Conservation (phyloP, 2,888 invertebrate species). For the Drosophila subquinaria region DNA sequence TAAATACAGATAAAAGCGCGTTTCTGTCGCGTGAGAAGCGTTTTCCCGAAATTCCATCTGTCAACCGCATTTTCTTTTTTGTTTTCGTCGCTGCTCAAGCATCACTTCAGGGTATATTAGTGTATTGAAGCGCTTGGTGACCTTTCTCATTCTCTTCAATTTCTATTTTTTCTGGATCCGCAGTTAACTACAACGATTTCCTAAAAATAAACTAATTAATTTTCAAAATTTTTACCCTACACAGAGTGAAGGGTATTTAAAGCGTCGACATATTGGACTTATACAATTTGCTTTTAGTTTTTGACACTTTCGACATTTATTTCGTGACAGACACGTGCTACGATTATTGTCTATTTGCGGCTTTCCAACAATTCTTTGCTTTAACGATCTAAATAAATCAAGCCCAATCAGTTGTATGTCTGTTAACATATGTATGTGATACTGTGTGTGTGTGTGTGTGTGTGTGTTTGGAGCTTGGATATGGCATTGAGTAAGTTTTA, state of each 20-base stretch:
- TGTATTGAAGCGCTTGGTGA: background rate
- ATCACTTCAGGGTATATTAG: background rate
- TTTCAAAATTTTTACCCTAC: background rate
- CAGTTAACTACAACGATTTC: background rate
- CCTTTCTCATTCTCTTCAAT: too few species aligned
- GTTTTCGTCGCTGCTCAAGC: background rate
- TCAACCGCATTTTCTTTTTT: conserved; percentile 13
- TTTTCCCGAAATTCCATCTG: conserved; percentile 32
- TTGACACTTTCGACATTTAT: conserved; percentile 19
- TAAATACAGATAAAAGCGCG: conserved; percentile 12
- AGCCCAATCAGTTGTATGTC: background rate
- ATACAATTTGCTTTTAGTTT: conserved; percentile 14
- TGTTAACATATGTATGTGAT: background rate
- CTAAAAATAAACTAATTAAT: background rate
- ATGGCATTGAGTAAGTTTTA: conserved; percentile 1
- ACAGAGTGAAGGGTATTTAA: conserved; percentile 7
- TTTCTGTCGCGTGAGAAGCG: conserved; percentile 21
- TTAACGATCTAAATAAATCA: conserved; percentile 30
- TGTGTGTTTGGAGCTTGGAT: background rate
- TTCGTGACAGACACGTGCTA: conserved; percentile 28
- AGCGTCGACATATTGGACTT: background rate
- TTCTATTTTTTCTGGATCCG: background rate
- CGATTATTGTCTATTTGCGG: conserved; percentile 32
- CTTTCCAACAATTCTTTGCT: conserved; percentile 17
- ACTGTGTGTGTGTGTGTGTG: too few species aligned